Conservation (phyloP, 2,888 invertebrate genomes). For the Sisyra nigra region DNA sequence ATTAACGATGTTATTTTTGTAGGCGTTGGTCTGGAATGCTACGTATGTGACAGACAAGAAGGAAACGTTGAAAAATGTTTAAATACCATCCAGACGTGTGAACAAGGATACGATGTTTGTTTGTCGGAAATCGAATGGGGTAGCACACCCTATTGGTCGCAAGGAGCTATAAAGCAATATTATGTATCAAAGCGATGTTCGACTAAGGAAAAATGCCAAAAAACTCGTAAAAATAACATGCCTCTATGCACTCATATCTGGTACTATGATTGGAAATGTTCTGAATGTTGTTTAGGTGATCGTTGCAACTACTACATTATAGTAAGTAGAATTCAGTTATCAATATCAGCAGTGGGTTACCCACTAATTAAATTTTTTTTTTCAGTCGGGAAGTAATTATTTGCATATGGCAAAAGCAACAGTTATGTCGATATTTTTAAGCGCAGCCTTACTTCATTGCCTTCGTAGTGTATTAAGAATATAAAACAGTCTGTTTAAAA, state of each 20-base stretch:
- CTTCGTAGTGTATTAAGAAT: too few relatives aligned
- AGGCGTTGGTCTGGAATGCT: conserved; percentile 73
- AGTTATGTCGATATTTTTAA: neutral
- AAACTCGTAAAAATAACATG: conserved; percentile 52
- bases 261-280: conserved; percentile 95
- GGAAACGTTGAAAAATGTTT: conserved; percentile 85
- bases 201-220: conserved; percentile 61
- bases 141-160: conserved; percentile 90
- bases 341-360: neutral
- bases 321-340: conserved; percentile 42
- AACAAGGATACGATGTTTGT: conserved; percentile 73
- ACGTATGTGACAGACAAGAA: conserved; percentile 86
- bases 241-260: conserved; percentile 74
- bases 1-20: conserved; percentile 16
- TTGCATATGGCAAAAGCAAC: neutral
- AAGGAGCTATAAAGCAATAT: conserved; percentile 82
- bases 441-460: neutral
- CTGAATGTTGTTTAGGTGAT: conserved; percentile 91
- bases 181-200: conserved; percentile 87
- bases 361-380: conserved; percentile 1
- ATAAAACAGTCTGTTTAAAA: too few relatives aligned
- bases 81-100: conserved; percentile 81
- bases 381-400: conserved; percentile 7
- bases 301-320: conserved; percentile 90
- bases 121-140: conserved; percentile 87